phyloP scores from a whole-genome alignment of 1,140 invertebrate genomes.

The Apolygus lucorum region DNA sequence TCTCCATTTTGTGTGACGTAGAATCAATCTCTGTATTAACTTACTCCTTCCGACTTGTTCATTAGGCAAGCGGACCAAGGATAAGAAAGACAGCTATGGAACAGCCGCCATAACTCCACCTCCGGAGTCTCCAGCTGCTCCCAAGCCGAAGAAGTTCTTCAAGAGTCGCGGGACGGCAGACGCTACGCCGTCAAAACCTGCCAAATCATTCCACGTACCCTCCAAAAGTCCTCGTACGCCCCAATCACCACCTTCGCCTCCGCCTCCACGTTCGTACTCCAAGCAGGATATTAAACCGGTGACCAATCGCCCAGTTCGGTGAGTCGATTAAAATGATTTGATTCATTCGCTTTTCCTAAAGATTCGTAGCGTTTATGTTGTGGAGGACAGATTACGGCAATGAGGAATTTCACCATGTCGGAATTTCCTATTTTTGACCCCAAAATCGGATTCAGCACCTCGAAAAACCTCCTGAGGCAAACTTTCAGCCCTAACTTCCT shows the following conservation, averaged over 20 bases:
- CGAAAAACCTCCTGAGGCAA: no score
- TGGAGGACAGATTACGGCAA: no score
- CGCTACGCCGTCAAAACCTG: conserved; percentile 29
- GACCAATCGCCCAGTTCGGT: conserved; percentile 7
- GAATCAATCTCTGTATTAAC: no score
- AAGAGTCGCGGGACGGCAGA: conserved; percentile 66
- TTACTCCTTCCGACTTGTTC: no score
- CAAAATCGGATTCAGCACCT: no score
- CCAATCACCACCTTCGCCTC: conserved; percentile 18
- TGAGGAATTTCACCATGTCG: no score
- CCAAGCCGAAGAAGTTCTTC: conserved; percentile 84
- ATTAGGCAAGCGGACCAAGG: neutral
- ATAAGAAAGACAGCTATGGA: conserved; percentile 9
- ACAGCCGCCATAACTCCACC: neutral
- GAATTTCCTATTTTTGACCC: no score
- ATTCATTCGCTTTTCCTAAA: no score
- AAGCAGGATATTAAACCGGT: conserved; percentile 8
- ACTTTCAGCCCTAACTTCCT: no score
- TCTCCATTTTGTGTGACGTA: no score
- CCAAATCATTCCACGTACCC: conserved; percentile 17
- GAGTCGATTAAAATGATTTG: no score
- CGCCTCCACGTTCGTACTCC: conserved; percentile 24
- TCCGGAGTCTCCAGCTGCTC: conserved; percentile 38
- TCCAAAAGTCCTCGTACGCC: conserved; percentile 20
- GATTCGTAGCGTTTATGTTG: no score